A percentile compares a stretch with the other conserved stretches of the same genome.
These are phyloP conservation scores for Pitta sordida DNA, from an alignment of 2,113 vertebrate species.

Conservation along the genomic window DNA sequence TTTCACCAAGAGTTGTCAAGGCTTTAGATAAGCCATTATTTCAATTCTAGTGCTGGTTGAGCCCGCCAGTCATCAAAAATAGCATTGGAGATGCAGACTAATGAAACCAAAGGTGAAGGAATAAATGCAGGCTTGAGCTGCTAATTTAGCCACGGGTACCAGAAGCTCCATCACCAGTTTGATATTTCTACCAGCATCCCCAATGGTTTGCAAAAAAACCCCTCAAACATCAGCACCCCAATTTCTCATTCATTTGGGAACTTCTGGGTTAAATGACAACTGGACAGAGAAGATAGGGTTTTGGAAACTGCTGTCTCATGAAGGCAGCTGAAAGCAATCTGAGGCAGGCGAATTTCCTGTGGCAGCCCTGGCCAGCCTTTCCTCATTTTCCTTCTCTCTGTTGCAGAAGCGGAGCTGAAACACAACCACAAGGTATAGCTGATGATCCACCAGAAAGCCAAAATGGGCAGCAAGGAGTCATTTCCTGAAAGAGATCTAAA, in stretches of 20 bases:
- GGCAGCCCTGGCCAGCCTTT: background rate
- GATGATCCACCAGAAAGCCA: slow-evolving; percentile 37
- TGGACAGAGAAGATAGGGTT: background rate
- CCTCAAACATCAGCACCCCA: background rate
- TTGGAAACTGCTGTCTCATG: slow-evolving; percentile 42
- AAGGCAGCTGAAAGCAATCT: background rate
- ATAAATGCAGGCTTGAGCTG: background rate
- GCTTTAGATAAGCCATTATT: background rate
- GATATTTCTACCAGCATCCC: background rate
- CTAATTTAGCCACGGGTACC: background rate
- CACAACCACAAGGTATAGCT: background rate
- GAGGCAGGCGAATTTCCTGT: slow-evolving; percentile 18
- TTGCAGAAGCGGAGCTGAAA: background rate
- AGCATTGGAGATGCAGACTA: background rate
- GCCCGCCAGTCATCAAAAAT: background rate
- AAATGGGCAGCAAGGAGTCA: background rate
- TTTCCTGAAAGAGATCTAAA: slow-evolving; percentile 46
- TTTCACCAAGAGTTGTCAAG: background rate
- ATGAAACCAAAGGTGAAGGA: background rate
- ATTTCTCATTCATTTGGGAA: background rate
- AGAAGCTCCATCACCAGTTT: background rate
- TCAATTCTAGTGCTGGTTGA: background rate
- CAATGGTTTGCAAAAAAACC: rapidly evolving
- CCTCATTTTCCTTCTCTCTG: background rate
- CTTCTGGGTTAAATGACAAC: background rate